Evolutionary conservation across 1,140 invertebrate genomes (phyloP), one percentile per base, ranked within the genome.

Genomic region (Lucilia sericata): DNA sequence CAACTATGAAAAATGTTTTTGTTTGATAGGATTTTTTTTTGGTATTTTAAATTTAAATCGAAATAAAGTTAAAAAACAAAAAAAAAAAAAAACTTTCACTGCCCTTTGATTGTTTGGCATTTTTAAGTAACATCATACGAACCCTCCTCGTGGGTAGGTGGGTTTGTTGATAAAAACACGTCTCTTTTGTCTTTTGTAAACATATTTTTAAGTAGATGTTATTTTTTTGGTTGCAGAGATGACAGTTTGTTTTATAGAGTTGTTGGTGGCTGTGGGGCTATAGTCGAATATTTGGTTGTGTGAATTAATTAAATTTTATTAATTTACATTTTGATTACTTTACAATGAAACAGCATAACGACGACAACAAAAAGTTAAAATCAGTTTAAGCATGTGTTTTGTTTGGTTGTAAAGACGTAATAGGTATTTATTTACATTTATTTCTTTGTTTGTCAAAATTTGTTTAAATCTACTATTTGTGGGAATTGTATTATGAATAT

Each of bases 1-100:
- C 42, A 8, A 10, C 42, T 10, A 42, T 42, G 2, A 42, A 42
- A 1, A 7, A 42, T 42, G 10, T 42, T 42, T 42, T 42, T 42
- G 0, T 42, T 30, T 30, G 51, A 47, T 76, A 30, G 30, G 25
- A 34, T 75, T 34, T 75, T 74, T 36, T 42, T 10, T 30, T 30
- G 25, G 25, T 30, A 34, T 30, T 75, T 25, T 12, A 36, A 42
- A 42, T 75, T 13, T 34, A 14, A 75, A 34, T 42, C 25, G 10
- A 10, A 34, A 30, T 34, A 14, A 75, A 74, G 9, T 21, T 42
- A 7, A 10, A 42, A 42, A 3, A 17, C 2, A 75, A 76, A 76
- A 80, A 7, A 10, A 42, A 42, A 3, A 17, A 17, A 75, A 76
- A 76, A 80, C 76, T 80, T 80, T 80, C 76, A 80, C 76, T 80